phyloP scores from a whole-genome alignment of 2,888 invertebrate genomes.

The Drosophila hamatofila region DNA sequence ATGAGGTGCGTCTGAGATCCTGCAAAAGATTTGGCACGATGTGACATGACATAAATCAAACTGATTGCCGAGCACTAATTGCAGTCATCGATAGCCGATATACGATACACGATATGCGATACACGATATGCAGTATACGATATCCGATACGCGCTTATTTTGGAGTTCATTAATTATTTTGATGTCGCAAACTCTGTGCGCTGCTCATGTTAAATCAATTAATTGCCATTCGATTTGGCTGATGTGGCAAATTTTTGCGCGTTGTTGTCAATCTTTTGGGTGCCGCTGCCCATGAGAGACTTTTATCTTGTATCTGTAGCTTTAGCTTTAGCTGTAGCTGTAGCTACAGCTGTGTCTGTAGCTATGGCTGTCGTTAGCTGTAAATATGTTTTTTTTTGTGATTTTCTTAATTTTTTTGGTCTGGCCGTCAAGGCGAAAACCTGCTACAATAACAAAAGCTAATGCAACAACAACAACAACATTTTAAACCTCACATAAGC shows the following conservation, averaged over 20 bases:
- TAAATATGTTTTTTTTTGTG: constrained; percentile 27
- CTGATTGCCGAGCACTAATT: constrained; percentile 40
- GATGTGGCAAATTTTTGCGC: constrained; percentile 54
- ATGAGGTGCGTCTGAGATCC: constrained; percentile 22
- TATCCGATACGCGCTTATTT: constrained; percentile 23
- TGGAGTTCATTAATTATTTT: constrained; percentile 56
- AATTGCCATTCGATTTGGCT: constrained; percentile 69
- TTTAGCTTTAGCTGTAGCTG: constrained; percentile 14
- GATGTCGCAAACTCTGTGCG: constrained; percentile 32
- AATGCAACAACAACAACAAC: constrained; percentile 9
- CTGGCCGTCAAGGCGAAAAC: constrained; percentile 40
- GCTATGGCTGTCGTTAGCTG: constrained; percentile 14
- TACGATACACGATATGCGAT: constrained; percentile 16
- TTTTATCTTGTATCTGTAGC: constrained; percentile 32
- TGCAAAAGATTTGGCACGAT: constrained; percentile 16
- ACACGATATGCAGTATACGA: constrained; percentile 1
- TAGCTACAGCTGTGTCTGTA: neutral
- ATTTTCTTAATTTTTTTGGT: constrained; percentile 22
- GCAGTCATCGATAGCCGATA: constrained; percentile 36
- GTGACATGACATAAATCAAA: constrained; percentile 4
- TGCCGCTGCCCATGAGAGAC: constrained; percentile 56
- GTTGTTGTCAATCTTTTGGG: constrained; percentile 53
- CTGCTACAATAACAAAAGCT: constrained; percentile 35
- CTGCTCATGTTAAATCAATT: constrained; percentile 69
- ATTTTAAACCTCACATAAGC: constrained; percentile 10